Conservation (phyloP, 2,797 vertebrate species). For the Notolepis coatsorum region DNA sequence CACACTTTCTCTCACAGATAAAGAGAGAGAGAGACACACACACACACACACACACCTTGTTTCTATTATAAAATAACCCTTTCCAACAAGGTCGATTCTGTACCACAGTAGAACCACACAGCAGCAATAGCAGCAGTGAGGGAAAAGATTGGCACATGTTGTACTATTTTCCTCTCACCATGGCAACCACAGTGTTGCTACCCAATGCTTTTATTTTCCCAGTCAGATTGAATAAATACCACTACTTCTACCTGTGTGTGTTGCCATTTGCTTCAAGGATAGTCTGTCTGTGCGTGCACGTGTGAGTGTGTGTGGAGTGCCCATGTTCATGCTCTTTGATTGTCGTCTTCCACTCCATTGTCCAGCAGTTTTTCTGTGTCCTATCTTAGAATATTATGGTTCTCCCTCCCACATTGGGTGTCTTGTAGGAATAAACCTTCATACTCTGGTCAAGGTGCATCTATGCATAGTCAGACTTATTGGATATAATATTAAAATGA, state of each 20-base stretch:
- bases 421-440: too few species aligned
- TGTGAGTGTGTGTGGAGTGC: background rate
- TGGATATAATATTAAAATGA: too few species aligned
- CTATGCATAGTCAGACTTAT: too few species aligned
- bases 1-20: too few species aligned
- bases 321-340: too few species aligned
- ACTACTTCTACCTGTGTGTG: constrained; percentile 12
- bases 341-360: too few species aligned
- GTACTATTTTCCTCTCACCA: constrained; percentile 9
- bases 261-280: constrained; percentile 2
- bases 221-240: constrained; percentile 10
- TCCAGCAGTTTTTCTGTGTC: constrained; percentile 1
- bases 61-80: background rate
- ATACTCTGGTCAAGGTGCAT: too few species aligned
- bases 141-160: background rate
- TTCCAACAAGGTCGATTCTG: background rate
- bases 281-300: background rate
- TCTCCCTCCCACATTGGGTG: too few species aligned
- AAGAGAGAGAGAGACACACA: too few species aligned
- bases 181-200: constrained; percentile 16
- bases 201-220: background rate
- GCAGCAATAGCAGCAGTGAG: background rate
- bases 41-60: too few species aligned
- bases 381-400: background rate
- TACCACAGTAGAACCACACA: background rate